These are phyloP conservation scores for Oryzias sinensis DNA, from an alignment of 2,797 vertebrate species.

Conservation along the genomic window DNA sequence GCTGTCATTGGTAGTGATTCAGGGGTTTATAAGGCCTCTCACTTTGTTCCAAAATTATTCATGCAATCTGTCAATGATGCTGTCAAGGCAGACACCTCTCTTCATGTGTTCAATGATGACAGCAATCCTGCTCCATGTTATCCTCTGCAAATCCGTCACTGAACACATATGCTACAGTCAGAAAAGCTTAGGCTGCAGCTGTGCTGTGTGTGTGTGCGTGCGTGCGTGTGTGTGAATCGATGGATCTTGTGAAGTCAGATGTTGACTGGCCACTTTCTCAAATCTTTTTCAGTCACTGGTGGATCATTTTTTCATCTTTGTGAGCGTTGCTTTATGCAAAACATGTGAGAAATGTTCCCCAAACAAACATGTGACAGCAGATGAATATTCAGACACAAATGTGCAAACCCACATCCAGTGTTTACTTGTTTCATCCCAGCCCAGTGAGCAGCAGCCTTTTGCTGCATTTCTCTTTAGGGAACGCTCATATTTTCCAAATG, in stretches of 20 bases:
- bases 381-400: conserved; percentile 42
- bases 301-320: conserved; percentile 14
- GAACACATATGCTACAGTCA: conserved; percentile 18
- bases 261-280: not conserved
- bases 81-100: conserved; percentile 63
- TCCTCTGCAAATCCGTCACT: conserved; percentile 56
- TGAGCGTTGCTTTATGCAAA: conserved; percentile 12
- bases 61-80: conserved; percentile 77
- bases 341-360: conserved; percentile 20
- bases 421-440: conserved; percentile 19
- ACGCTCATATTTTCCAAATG: conserved; percentile 56
- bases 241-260: conserved; percentile 5
- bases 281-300: conserved; percentile 1
- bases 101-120: conserved; percentile 65
- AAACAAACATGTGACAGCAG: conserved; percentile 10
- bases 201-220: conserved; percentile 6
- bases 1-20: conserved; percentile 74
- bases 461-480: conserved; percentile 27
- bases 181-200: conserved; percentile 32
- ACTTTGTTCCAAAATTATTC: conserved; percentile 78
- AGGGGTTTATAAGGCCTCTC: conserved; percentile 73
- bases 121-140: conserved; percentile 59
- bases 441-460: conserved; percentile 26
- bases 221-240: conserved; percentile 3
- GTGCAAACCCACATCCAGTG: not conserved